Evolutionary conservation across 2,888 invertebrate genomes (phyloP).

Genomic region (Gibbula magus): DNA sequence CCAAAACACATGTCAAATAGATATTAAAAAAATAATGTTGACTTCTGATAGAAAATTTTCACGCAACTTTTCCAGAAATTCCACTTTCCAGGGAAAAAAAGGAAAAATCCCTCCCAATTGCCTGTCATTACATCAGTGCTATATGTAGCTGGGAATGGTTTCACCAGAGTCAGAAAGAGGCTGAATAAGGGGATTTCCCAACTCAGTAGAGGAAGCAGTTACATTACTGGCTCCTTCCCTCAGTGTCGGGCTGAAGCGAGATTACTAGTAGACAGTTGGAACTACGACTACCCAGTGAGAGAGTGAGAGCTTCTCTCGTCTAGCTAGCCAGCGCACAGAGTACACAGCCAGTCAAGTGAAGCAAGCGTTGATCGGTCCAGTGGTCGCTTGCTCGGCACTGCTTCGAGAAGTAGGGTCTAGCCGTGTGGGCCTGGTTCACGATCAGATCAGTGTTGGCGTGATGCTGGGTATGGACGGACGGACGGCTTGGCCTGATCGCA

Average conservation of each 20-base stretch:
- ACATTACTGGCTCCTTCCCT: not conserved
- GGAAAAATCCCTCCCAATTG: too few species aligned
- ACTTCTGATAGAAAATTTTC: too few species aligned
- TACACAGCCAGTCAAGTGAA: not conserved
- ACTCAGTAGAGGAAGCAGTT: not conserved
- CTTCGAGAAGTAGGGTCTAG: not conserved
- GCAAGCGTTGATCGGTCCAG: too few species aligned
- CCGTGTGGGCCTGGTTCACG: not conserved
- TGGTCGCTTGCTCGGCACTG: too few species aligned
- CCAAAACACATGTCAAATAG: not conserved
- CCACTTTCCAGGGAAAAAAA: too few species aligned
- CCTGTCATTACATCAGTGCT: too few species aligned
- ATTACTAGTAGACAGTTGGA: constrained; percentile 2
- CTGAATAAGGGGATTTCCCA: constrained; percentile 13
- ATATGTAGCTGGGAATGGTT: too few species aligned
- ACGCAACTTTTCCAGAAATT: too few species aligned
- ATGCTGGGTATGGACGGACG: not conserved
- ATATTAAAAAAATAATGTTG: too few species aligned
- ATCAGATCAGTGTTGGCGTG: not conserved
- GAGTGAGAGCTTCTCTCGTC: not conserved
- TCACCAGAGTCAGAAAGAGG: not conserved
- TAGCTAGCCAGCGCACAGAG: not conserved
- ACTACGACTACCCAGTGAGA: not conserved
- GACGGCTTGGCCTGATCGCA: not conserved
- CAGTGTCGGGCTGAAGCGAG: too few species aligned